Evolutionary conservation across 2,113 vertebrate genomes (phyloP).

Genomic region (Albula glossodonta): DNA sequence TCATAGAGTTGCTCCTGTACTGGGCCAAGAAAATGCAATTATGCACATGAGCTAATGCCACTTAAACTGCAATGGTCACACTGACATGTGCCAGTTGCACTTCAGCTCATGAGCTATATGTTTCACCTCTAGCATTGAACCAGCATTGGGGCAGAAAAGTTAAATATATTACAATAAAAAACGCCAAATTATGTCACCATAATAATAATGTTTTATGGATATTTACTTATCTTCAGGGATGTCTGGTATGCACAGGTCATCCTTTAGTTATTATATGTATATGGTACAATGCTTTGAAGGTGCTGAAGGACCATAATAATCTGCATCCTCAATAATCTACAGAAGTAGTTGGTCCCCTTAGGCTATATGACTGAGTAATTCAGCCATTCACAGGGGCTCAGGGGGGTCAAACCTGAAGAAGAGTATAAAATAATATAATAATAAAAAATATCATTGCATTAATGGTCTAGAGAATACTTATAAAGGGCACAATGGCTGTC

Average conservation of each 20-base stretch:
- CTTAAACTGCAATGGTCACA: slow-evolving; percentile 30
- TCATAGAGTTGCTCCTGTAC: not conserved
- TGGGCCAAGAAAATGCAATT: slow-evolving; percentile 23
- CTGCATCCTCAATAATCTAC: not conserved
- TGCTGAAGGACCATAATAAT: not conserved
- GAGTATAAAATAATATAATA: not conserved
- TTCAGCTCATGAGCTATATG: not conserved
- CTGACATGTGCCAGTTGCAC: slow-evolving; percentile 23
- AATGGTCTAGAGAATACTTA: not conserved
- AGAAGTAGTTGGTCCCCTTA: not conserved
- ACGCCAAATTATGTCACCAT: not conserved
- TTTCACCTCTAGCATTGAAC: slow-evolving; percentile 6
- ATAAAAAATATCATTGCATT: not conserved
- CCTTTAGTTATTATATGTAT: not conserved
- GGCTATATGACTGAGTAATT: not conserved
- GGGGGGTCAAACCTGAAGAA: not conserved
- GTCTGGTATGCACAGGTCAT: not conserved
- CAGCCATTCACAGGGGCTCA: too few species aligned
- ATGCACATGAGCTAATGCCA: slow-evolving; percentile 20
- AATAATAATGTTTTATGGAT: not conserved
- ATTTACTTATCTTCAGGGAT: not conserved
- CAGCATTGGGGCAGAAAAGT: not conserved
- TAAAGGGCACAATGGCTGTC: not conserved
- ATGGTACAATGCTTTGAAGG: not conserved
- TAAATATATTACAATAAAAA: not conserved